Percentiles rank a stretch among this genome's conserved stretches.
These are phyloP conservation scores for Sternarchorhynchus goeldii DNA, from an alignment of 2,797 vertebrate species.

Conservation along the genomic window DNA sequence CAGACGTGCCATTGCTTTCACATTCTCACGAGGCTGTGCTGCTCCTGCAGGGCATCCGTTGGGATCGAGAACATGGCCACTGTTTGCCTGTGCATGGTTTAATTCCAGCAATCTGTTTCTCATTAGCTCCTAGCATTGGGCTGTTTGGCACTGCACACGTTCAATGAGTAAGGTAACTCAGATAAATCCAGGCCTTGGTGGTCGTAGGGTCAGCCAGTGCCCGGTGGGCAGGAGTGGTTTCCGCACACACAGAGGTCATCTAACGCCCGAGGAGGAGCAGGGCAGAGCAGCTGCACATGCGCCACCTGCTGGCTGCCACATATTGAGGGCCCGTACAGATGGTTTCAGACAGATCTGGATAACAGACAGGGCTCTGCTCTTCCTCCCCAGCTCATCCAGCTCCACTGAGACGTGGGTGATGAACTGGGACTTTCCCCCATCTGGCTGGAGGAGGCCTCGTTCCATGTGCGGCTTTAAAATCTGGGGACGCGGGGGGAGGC, in stretches of 20 bases:
- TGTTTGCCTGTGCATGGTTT: slow-evolving; percentile 20
- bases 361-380: slow-evolving; percentile 27
- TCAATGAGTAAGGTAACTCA: background rate
- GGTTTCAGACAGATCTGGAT: slow-evolving; percentile 25
- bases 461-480: slow-evolving; percentile 29
- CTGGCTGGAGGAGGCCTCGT: slow-evolving; percentile 25
- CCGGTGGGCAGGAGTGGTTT: slow-evolving; percentile 27
- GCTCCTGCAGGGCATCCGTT: background rate
- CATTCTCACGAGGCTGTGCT: too few species aligned
- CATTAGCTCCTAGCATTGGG: slow-evolving; percentile 30
- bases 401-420: slow-evolving; percentile 39
- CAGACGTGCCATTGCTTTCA: too few species aligned
- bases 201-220: background rate
- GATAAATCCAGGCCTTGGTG: background rate
- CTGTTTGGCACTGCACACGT: slow-evolving; percentile 9
- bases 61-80: slow-evolving; percentile 9
- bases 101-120: slow-evolving; percentile 29
- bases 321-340: slow-evolving; percentile 25
- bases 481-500: slow-evolving; percentile 22
- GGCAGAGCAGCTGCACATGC: background rate
- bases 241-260: slow-evolving; percentile 36
- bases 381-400: slow-evolving; percentile 22
- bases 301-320: slow-evolving; percentile 32
- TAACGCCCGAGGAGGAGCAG: slow-evolving; percentile 25
- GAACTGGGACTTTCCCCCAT: slow-evolving; percentile 44